Evolutionary conservation across 2,888 invertebrate species (phyloP), one percentile per base, ranked within the genome.

Genomic region (Heliothis peltigera): DNA sequence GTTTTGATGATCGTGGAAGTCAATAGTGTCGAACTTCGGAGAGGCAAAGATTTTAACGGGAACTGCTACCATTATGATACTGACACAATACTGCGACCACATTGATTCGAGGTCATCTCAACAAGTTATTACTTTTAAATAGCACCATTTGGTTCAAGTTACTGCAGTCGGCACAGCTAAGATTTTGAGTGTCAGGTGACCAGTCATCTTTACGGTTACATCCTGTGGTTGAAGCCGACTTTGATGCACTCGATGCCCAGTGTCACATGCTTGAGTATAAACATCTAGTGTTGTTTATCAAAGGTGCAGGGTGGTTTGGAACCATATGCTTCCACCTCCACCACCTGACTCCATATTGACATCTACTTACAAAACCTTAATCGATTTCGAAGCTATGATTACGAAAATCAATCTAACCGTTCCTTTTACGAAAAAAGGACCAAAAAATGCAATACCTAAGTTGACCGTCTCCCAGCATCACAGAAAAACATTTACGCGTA

Each of bases 141-240:
- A n/a, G n/a, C 54, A 18, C 17, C 48, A 60, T 47, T 51, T 42
- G 59, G 54, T 54, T 67, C 58, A 0, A 6, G 32, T 64, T 62
- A 52, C 64, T 43, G 19, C 10, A 18, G 17, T 18, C 15, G 43
- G 25, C 35, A 15, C n/a, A 32, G 18, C 4, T 44, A 18, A 47
- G 32, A 48, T 48, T 6, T 25, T 32, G 59, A 53, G 65, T 55
- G 51, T 47, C 28, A 21, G 39, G 64, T 64, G 47, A 72, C 67
- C 49, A 28, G 32, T 65, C 56, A 22, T 49, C 21, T 60, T 61
- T 63, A 74, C 21, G 59, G 59, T 58, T 52, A 60, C 66, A 75
- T 80, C 80, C 82, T 80, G 82, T 61, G 25, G 46, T 17, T 21
- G 42, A 2, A n/a, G 39, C 19, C 47, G 22, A 49, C 75, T 77